phyloP scores from a whole-genome alignment of 2,797 vertebrate species.

The Oreochromis mossambicus region DNA sequence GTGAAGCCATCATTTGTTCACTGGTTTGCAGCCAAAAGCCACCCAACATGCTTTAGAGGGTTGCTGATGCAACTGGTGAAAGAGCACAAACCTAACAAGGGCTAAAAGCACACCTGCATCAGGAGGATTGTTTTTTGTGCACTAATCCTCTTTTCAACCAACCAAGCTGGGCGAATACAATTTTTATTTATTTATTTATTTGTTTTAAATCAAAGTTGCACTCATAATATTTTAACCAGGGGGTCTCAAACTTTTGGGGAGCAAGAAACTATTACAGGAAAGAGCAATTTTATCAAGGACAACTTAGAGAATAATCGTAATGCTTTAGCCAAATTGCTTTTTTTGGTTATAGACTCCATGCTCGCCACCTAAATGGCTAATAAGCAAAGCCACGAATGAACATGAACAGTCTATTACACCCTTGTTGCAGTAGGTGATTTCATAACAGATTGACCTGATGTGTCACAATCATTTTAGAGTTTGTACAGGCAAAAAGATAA shows the following conservation, averaged over 20 bases:
- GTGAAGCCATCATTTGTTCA: background rate
- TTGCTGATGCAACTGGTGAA: slow-evolving; percentile 6
- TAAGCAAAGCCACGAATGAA: background rate
- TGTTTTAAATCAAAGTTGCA: background rate
- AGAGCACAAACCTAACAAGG: background rate
- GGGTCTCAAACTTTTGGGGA: background rate
- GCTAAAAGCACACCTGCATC: background rate
- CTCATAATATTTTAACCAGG: background rate
- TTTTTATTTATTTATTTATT: background rate
- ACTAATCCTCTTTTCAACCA: background rate
- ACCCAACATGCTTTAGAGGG: background rate
- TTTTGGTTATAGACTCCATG: background rate
- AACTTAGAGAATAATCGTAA: background rate
- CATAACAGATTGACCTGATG: background rate
- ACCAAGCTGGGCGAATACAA: rapidly evolving
- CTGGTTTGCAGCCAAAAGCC: slow-evolving; percentile 1
- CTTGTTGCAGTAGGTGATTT: background rate
- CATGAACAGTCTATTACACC: background rate
- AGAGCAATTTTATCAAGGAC: background rate
- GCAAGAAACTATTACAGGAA: rapidly evolving
- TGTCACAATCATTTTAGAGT: background rate
- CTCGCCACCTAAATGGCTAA: background rate
- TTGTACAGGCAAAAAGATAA: background rate
- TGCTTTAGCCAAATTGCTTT: background rate
- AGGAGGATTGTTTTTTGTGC: rapidly evolving